These are phyloP conservation scores for Rhinella marina DNA, from an alignment of 2,797 vertebrate species.

Conservation along the genomic window DNA sequence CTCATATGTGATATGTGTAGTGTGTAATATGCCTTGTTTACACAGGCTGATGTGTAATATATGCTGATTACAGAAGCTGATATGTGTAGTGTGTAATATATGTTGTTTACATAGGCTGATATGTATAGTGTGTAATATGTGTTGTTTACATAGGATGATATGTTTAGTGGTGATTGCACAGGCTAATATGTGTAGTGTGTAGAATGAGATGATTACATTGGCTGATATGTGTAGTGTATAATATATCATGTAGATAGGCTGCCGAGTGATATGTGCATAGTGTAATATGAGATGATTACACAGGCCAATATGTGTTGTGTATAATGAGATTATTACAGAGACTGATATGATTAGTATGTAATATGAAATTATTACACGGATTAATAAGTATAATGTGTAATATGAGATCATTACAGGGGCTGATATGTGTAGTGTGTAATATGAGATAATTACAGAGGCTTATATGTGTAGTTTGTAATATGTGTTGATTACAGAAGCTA, in stretches of 20 bases:
- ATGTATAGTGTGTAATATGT: not conserved
- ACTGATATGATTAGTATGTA: not conserved
- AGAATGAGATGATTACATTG: not conserved
- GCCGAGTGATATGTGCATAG: too few relatives aligned
- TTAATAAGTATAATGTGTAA: not conserved
- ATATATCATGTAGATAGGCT: too few relatives aligned
- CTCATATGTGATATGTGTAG: not conserved
- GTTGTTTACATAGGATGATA: not conserved
- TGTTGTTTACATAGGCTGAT: not conserved
- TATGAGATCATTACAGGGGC: not conserved
- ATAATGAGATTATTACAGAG: not conserved
- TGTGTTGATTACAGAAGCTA: not conserved
- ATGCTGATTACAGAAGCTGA: not conserved
- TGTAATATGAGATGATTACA: too few relatives aligned
- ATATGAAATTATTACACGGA: too few relatives aligned
- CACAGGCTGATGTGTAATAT: not conserved
- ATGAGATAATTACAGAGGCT: not conserved
- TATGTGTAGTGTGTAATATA: not conserved
- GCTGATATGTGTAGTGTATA: too few relatives aligned
- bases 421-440: not conserved
- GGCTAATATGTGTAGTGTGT: not conserved
- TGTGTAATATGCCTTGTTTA: not conserved
- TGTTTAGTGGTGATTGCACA: not conserved
- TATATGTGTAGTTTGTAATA: not conserved
- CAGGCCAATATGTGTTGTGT: not conserved